Evolutionary conservation across 2,888 invertebrate genomes (phyloP).

Genomic region (Allygus modestus): DNA sequence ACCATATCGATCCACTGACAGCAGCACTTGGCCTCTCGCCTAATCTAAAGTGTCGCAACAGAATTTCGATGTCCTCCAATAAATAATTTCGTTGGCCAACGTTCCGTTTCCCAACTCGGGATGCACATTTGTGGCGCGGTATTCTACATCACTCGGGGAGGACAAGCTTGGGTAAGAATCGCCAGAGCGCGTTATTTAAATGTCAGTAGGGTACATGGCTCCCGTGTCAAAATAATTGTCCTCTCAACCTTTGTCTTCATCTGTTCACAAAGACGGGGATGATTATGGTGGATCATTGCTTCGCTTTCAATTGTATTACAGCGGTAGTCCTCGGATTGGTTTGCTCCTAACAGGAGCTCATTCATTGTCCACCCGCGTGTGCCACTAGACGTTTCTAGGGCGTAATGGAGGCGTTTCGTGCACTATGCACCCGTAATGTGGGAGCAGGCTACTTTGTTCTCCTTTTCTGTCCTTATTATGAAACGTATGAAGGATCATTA

Average conservation of each 20-base stretch:
- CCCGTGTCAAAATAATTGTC: conserved; percentile 38
- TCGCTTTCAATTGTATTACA: conserved; percentile 28
- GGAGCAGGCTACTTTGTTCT: background rate
- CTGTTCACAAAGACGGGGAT: background rate
- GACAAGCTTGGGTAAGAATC: background rate
- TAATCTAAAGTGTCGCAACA: conserved; percentile 46
- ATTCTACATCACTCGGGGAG: conserved; percentile 3
- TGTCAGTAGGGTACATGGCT: conserved; percentile 21
- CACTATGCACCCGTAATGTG: background rate
- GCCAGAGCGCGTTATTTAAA: conserved; percentile 32
- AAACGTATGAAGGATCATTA: background rate
- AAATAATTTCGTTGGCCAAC: conserved; percentile 33
- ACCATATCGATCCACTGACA: background rate
- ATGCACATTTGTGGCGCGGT: conserved; percentile 28
- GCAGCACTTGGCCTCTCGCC: background rate
- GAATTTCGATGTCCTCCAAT: conserved; percentile 36
- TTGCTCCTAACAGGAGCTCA: background rate
- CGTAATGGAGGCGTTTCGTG: background rate
- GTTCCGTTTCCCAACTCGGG: conserved; percentile 8
- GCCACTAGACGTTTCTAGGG: background rate
- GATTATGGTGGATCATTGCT: conserved; percentile 14
- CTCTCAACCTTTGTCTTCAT: conserved; percentile 21
- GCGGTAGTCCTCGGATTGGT: background rate
- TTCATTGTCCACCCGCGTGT: background rate
- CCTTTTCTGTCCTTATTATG: background rate